Evolutionary conservation across 2,888 invertebrate species (phyloP).

Genomic region (Drosophila tripunctata): DNA sequence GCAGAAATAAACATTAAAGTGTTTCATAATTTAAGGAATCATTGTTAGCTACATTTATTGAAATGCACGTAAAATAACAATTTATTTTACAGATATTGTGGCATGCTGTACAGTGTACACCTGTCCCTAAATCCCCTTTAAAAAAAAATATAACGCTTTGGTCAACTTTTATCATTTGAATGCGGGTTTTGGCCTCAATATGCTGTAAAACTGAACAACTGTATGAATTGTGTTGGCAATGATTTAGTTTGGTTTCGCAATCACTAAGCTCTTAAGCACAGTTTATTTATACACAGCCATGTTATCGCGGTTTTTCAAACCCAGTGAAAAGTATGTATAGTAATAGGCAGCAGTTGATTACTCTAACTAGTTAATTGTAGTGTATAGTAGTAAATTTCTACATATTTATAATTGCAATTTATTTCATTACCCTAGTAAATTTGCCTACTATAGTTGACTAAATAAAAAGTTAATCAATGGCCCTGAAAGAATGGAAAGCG

Average conservation of each 20-base stretch:
- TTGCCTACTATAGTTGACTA: too few relatives aligned
- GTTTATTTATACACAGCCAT: slow-evolving; percentile 55
- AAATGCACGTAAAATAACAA: neutral
- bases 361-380: too few relatives aligned
- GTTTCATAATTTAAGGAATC: neutral
- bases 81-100: too few relatives aligned
- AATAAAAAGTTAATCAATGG: too few relatives aligned
- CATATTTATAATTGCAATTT: too few relatives aligned
- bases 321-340: too few relatives aligned
- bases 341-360: too few relatives aligned
- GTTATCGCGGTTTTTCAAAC: slow-evolving; percentile 7
- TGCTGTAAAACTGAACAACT: slow-evolving; percentile 18
- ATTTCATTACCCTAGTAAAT: too few relatives aligned
- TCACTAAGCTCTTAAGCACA: slow-evolving; percentile 66
- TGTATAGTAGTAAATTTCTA: too few relatives aligned
- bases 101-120: too few relatives aligned
- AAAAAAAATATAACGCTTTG: slow-evolving; percentile 7
- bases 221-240: slow-evolving; percentile 16
- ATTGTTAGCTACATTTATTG: neutral
- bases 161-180: slow-evolving; percentile 15
- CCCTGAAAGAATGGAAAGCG: too few relatives aligned
- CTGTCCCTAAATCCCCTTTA: neutral
- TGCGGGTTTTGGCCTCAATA: slow-evolving; percentile 17
- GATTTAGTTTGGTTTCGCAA: slow-evolving; percentile 10
- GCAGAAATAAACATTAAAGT: neutral